Base-by-base conservation (phyloP, 2,113 vertebrate species). In the Cottus gobio region DNA sequence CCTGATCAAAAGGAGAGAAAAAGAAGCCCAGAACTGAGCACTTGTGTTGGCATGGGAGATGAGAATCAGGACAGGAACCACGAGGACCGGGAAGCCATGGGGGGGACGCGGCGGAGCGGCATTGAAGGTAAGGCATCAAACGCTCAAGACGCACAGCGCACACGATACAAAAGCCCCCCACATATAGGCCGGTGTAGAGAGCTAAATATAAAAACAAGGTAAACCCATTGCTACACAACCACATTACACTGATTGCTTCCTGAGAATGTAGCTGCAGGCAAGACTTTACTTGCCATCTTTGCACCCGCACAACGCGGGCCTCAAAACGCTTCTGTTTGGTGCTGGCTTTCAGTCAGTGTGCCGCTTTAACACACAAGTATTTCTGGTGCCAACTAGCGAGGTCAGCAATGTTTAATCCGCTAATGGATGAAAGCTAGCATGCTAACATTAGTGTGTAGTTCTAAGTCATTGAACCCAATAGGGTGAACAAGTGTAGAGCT, bases 201-300 rank as follows among this genome's bases (percentile, higher is more conserved):
- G 79, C 77, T 87, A 71, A 71, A 79, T 74, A 75, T 76, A 84
- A 76, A 82, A 64, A 67, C n/a, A 24, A 34, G 2, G 68, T 56
- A 72, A 37, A 84, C 30, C 63, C 44, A 48, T 39, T 20, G 42
- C 63, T 69, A 65, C 78, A 87, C 42, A 1, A 26, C 7, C 70
- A 67, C 76, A 84, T 85, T 81, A 84, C 76, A 63, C 78, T 80
- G 82, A 91, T 79, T 89, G 79, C 71, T 76, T 36, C 36, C n/a
- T 1, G 18, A 77, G 79, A 86, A n/a, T 76, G 64, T 81, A 65
- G 66, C 20, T 71, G 79, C 71, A 69, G 82, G 81, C 82, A 77
- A 73, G 66, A 84, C 85, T 79, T 89, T 87, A 50, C 58, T 78
- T 86, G 48, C 44, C 46, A 37, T 44, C 48, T 66, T 64, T 82